A percentile compares a stretch with the other conserved stretches of the same genome.
phyloP scores from a whole-genome alignment of 1,140 invertebrate genomes.

The Meloidogyne exigua region DNA sequence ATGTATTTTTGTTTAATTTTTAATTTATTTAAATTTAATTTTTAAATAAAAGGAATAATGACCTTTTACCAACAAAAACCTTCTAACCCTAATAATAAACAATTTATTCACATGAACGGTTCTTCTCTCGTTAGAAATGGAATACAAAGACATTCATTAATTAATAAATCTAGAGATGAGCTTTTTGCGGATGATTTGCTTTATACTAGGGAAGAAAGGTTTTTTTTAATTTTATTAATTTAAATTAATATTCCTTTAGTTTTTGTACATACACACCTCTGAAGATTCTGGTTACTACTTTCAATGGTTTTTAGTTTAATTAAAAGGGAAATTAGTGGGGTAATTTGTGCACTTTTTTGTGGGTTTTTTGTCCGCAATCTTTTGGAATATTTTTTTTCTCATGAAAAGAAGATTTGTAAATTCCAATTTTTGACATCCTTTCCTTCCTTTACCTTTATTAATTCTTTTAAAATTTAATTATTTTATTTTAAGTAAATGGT shows the following conservation, averaged over 20 bases:
- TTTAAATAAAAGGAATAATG: not conserved
- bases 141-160: not conserved
- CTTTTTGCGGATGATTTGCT: conserved; percentile 55
- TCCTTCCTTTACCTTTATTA: no score
- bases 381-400: no score
- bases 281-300: conserved; percentile 54
- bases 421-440: not conserved
- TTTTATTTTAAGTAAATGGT: conserved; percentile 50
- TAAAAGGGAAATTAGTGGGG: no score
- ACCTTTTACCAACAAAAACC: conserved; percentile 15
- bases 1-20: not conserved
- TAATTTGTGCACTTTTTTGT: no score
- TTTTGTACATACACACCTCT: conserved; percentile 54
- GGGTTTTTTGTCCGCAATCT: no score
- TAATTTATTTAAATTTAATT: not conserved
- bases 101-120: conserved; percentile 6
- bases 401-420: no score
- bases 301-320: conserved; percentile 45
- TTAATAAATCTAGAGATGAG: conserved; percentile 33
- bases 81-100: not conserved
- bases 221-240: not conserved
- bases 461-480: conserved; percentile 18
- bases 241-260: conserved; percentile 36
- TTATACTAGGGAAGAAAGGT: conserved; percentile 48
- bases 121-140: not conserved